Evolutionary conservation across 2,113 vertebrate genomes (phyloP), one percentile per base, ranked within the genome.

Genomic region (Candoia aspera): DNA sequence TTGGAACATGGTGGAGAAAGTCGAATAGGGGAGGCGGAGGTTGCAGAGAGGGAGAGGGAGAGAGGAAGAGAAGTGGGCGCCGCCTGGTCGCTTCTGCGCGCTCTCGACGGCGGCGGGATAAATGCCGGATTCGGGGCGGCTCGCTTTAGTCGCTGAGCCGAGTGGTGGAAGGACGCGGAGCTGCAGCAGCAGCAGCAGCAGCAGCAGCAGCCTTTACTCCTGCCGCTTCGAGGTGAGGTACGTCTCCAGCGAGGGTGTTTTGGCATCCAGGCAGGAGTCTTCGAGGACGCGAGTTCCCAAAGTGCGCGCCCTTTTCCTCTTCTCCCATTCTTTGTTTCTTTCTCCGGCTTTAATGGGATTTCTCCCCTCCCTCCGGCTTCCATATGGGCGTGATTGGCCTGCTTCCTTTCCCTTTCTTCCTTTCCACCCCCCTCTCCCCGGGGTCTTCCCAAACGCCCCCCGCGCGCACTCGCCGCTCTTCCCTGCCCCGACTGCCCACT

Each of bases 1-100:
- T 6, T 23, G 88, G 88, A 13, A 37, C 1, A 26, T 73, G 84
- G 84, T 84, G 53, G 91, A 84, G 92, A 79, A 42, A 79, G 21
- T 86, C 33, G 91, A 90, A n/a, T n/a, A 88, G 91, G 86, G 91
- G 93, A 91, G 92, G 95, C 89, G 90, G 94, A 86, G 91, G 94
- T 85, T 12, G 85, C 89, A n/a, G 84, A 19, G 92, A 92, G 46
- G 95, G 93, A 90, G 93, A 9, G 53, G n/a, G 42, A 29, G 53
- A 6, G 62, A 9, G 73, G 26, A 10, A 4, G 6, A 1, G 6
- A 0, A 53, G 90, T 3, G 85, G 91, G 86, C 33, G 53, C 60
- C 85, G 60, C 53, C 62, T 73, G 19, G 24, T 29, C 84, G 68
- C 58, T 64, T 0, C 87, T 0, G 29, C 86, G 2, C 85, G 15